Evolutionary conservation across 1,140 invertebrate genomes (phyloP), one percentile per base, ranked within the genome.

Genomic region (Sesamia nonagrioides): DNA sequence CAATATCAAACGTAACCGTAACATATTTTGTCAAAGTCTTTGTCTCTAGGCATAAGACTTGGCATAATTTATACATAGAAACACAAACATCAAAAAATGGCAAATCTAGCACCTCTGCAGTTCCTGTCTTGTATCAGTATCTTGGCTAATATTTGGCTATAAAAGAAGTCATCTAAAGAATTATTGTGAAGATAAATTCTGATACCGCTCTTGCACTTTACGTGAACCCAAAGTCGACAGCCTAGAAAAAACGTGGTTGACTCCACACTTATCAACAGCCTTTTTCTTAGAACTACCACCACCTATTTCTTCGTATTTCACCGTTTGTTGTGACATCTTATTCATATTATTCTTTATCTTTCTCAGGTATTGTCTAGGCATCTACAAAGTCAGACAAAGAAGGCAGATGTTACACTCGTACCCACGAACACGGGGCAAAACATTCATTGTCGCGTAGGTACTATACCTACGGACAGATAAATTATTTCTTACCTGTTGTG

Each of bases 401-500:
- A 42, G 45, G 54, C n/a, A 42, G n/a, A 42, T 42, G 37, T 66
- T 40, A 37, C 37, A 66, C 13, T n/a, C 8, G 17, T 42, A 5
- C 17, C 17, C 33, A 40, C 17, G 9, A 9, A 66, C 42, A 42
- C 13, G 27, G 3, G 15, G n/a, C n/a, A n/a, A n/a, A n/a, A n/a
- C n/a, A n/a, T n/a, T n/a, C n/a, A n/a, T n/a, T n/a, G 54, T 21
- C 21, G 54, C 21, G 54, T 27, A 27, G 54, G 27, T 33, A 21
- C 54, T 33, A 17, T 58, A 27, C 21, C 37, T 66, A 11, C 4
- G 5, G 17, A 42, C 13, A 66, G 7, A 42, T 13, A 17, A 11
- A 18, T 7, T 18, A 17, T 66, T 1, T 18, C 6, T 74, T 91
- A 98, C 97, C 96, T 98, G 97, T 89, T 98, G 97, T 60, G 96